Conservation (phyloP, 2,888 invertebrate genomes). For the Polydrusus tereticollis region DNA sequence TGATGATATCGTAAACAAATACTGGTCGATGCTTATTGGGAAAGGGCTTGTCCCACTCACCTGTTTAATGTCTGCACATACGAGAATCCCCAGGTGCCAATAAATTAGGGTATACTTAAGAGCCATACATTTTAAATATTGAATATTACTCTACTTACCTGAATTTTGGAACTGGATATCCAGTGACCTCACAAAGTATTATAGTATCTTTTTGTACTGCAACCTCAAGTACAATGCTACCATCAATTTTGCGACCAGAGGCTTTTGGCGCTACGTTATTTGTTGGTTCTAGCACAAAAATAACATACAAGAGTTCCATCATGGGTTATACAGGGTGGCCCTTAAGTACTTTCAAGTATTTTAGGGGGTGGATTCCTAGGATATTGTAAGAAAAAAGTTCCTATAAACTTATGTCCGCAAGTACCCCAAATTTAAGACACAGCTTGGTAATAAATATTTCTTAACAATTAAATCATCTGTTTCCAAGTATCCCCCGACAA, state of each 20-base stretch:
- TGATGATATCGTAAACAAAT: background rate
- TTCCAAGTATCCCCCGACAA: too few species aligned
- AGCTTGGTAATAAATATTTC: too few species aligned
- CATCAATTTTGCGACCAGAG: conserved; percentile 67
- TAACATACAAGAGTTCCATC: background rate
- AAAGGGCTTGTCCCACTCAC: background rate
- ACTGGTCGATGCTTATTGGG: background rate
- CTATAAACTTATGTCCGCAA: too few species aligned
- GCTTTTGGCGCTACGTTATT: conserved; percentile 74
- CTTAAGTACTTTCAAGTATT: too few species aligned
- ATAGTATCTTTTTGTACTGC: conserved; percentile 65
- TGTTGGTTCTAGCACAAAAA: conserved; percentile 61
- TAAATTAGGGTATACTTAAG: too few species aligned
- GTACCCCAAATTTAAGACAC: too few species aligned
- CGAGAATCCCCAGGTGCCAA: too few species aligned
- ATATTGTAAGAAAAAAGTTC: too few species aligned
- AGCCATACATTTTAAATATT: too few species aligned
- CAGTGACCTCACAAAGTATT: conserved; percentile 78
- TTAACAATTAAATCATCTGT: too few species aligned
- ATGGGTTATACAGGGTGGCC: background rate
- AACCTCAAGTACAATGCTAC: conserved; percentile 69
- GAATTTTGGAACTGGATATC: conserved; percentile 75
- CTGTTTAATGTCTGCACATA: too few species aligned
- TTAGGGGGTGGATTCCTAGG: too few species aligned
- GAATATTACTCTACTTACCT: conserved; percentile 49